Evolutionary conservation across 1,140 invertebrate genomes (phyloP), one percentile per base, ranked within the genome.

Genomic region (Calosoma granatense): DNA sequence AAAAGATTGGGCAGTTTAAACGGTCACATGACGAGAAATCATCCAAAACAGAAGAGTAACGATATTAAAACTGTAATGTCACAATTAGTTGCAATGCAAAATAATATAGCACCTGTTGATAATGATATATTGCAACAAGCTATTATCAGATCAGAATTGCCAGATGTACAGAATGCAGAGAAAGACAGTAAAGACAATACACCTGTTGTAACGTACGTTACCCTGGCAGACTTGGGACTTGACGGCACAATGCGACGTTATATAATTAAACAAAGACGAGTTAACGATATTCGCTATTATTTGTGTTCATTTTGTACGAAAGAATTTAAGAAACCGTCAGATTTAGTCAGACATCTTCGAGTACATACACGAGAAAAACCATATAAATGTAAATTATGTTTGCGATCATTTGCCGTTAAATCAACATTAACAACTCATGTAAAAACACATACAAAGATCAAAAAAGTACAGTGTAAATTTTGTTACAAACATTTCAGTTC

Each of bases 1-100:
- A 80, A 79, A 54, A 84, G 81, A 65, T 67, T 87, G 1, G 82
- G 83, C 2, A 85, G 82, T 60, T 70, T 88, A 1, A 88, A 87
- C 70, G 81, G 81, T 17, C 86, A 89, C 62, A 80, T 87, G 53
- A 85, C 82, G 51, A 71, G 77, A 47, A 73, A 74, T 58, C 81
- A 84, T 65, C 55, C 60, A 2, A 41, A 64, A 47, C 51, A 58
- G 2, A 47, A 54, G 36, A 64, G 66, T 51, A 60, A 65, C 36
- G 12, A 22, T 54, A 64, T 67, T 0, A 59, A 69, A 43, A 67
- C 20, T n/a, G 63, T 66, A 14, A 68, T 70, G 51, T 62, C 63
- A 4, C 66, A 69, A 20, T 20, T 70, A 23, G 62, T 63, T 2
- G 65, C 60, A 15, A 59, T 70, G 22, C 60, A 69, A 53, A 62